Evolutionary conservation across 1,140 invertebrate genomes (phyloP), one percentile per base, ranked within the genome.

Genomic region (Nasonia giraulti): DNA sequence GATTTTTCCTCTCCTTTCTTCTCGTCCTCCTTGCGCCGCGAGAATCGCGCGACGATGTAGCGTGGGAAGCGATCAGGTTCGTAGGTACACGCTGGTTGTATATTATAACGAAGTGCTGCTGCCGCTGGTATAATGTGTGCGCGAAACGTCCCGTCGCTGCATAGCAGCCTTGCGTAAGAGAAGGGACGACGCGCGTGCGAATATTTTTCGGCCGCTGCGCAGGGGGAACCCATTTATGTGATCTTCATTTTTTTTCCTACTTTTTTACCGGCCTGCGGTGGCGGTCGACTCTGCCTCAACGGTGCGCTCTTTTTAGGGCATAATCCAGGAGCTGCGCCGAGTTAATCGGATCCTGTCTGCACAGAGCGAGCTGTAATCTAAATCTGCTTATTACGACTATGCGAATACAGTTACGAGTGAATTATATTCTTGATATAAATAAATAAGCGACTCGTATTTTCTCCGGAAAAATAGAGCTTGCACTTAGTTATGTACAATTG

Each of bases 171-270:
- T 73, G 31, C 40, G 68, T 47, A 80, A 71, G n/a, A 27, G 11
- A 31, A 37, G 27, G 47, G 27, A 82, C 20, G 20, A 73, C 68
- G 20, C 71, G 44, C 47, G 47, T 82, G 80, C 80, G 80, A 82
- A 75, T 82, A 37, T 82, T 82, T 82, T 73, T 37, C 33, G 71
- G 44, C 40, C 40, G 12, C 55, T 20, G 20, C 17, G 33, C n/a
- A n/a, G 23, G 31, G 23, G 23, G 11, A 12, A 71, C 11, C 8
- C 66, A 17, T 33, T 71, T 71, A 31, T 71, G 68, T 10, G 68
- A 40, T 33, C 7, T 44, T 75, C 20, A 10, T 44, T 75, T 44
- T 75, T 75, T 75, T 75, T 23, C 20, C n/a, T 75, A 14, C 37
- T 75, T 75, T 75, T 75, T 33, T n/a, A 62, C 17, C 37, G 40